These are phyloP conservation scores for Morpho helenor DNA, from an alignment of 2,888 invertebrate genomes.

Conservation along the genomic window DNA sequence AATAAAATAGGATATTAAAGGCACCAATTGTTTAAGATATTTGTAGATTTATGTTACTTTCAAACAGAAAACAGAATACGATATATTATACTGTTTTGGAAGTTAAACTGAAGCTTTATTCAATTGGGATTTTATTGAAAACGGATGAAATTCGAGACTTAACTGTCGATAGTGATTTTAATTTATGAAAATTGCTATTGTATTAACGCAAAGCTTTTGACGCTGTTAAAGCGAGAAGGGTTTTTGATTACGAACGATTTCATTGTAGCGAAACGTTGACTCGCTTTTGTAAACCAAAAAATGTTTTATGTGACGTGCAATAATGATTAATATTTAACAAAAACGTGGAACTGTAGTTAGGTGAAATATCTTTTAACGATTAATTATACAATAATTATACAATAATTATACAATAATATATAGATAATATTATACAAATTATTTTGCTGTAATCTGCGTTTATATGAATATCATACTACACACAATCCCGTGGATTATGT, in stretches of 20 bases:
- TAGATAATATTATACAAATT: no score
- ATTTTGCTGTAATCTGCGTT: no score
- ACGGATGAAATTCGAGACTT: constrained; percentile 31
- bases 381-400: no score
- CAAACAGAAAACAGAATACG: no score
- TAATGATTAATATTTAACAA: no score
- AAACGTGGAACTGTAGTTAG: no score
- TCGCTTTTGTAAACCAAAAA: neutral
- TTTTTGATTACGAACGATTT: constrained; percentile 13
- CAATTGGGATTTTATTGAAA: constrained; percentile 33
- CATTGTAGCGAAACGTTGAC: constrained; percentile 8
- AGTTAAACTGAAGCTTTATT: constrained; percentile 1
- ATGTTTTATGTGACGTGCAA: no score
- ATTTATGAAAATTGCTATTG: constrained; percentile 21
- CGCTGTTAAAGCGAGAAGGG: constrained; percentile 12
- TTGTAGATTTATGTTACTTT: no score
- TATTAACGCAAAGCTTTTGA: constrained; percentile 13
- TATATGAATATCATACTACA: no score
- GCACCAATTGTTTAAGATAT: neutral
- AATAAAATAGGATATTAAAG: neutral
- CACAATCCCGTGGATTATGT: no score
- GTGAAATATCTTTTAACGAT: no score
- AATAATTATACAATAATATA: no score
- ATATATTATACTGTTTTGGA: neutral
- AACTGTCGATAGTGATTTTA: constrained; percentile 27